Evolutionary conservation across 2,888 invertebrate species (phyloP), one percentile per base, ranked within the genome.

Genomic region (Zygaena filipendulae): DNA sequence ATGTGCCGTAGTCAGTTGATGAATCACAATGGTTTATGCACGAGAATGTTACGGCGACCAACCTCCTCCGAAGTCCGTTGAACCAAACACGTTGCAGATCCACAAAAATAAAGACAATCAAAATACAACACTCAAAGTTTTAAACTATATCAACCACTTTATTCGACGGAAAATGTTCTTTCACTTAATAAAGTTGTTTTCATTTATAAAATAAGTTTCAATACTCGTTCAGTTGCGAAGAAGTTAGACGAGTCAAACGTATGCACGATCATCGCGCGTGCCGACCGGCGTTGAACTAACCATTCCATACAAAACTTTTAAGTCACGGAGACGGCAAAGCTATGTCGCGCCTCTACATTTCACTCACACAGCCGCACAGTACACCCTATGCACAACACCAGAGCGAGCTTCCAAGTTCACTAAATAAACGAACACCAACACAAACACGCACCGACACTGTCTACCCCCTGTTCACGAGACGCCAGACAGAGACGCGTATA

Each of bases 271-370:
- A 52, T 52, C 54, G 39, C 44, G 54, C 59, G 56, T 61, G 72
- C 74, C 72, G 68, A 67, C 67, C 75, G 75, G 77, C 75, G 70
- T 66, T 62, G 59, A 70, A 77, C 79, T 79, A 61, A 60, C 72
- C 58, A 69, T 74, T 69, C 59, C 60, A 58, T 59, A 67, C 75
- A 69, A 77, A 79, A 77, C 72, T 77, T 79, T 79, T 75, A 75
- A 79, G 77, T 72, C 77, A 74, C 70, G 70, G 79, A 77, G 75
- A 77, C 77, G 75, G 79, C 74, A 74, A 72, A 75, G 79, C 79
- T 77, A 75, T 77, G 71, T 77, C 74, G 77, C 72, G 77, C 75
- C 74, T 74, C 72, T 75, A 74, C 74, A 69, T 71, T 62, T 64
- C 66, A 71, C 74, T 59, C 77, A 79, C 72, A 74, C 75, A 58